Evolutionary conservation across 2,888 invertebrate species (phyloP), one percentile per base, ranked within the genome.

Genomic region (Drosophila merina): DNA sequence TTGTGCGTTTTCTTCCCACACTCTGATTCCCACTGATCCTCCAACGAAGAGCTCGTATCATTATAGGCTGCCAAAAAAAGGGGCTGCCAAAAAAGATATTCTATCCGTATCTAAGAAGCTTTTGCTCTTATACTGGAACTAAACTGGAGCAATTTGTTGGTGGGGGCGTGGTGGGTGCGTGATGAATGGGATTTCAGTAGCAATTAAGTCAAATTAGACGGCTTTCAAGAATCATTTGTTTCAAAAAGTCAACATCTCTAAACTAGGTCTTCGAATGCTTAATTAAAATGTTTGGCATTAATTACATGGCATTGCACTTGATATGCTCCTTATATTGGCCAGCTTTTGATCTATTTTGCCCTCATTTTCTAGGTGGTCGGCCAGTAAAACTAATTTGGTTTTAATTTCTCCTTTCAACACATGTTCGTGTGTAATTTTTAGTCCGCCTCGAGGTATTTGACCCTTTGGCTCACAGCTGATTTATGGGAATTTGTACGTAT

Each of bases 381-480:
- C 81, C 74, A 71, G 82, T 77, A 86, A 86, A 81, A 83, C 86
- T 79, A 81, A 81, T 81, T 81, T 81, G 55, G 86, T 81, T 83
- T 86, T 80, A 86, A 84, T 84, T 82, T 80, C 76, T 86, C 84
- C 84, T 86, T 86, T 82, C 85, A 77, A 78, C 82, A 82, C 84
- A 73, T 86, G 78, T 77, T 83, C 75, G 86, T 75, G 84, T 86
- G 77, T 86, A 83, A 76, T 80, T 80, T 78, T 77, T 75, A 82
- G 79, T 54, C 74, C 74, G 79, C 79, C 79, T 51, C 67, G 66
- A 86, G 85, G 85, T 86, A 86, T 88, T 86, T 86, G 85, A 86
- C 85, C 85, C 85, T 88, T 88, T 88, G 76, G 77, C 77, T 74
- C 85, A 83, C 88, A 89, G 88, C 89, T 89, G 89, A 88, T 88